Percentiles rank a stretch among this genome's conserved stretches.
Conservation (phyloP, 1,140 invertebrate species). For the Drosophila pseudoananassae region DNA sequence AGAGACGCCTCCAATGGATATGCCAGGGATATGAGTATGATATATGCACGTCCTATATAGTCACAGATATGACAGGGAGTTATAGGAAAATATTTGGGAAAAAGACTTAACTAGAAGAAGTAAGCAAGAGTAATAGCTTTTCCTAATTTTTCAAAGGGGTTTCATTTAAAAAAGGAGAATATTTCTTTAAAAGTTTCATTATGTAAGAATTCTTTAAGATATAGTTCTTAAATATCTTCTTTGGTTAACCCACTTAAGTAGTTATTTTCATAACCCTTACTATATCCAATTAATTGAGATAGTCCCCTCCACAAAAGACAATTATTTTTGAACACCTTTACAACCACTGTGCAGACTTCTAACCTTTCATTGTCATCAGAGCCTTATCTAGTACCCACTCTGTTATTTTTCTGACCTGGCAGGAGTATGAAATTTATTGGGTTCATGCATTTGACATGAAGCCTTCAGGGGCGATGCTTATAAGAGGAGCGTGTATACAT, state of each 20-base stretch:
- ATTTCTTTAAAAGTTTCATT: too few relatives aligned
- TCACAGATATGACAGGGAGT: slow-evolving; percentile 51
- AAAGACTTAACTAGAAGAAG: not conserved
- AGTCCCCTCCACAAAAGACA: too few relatives aligned
- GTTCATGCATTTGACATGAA: slow-evolving; percentile 77
- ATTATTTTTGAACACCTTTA: not conserved
- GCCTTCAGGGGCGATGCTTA: slow-evolving; percentile 67
- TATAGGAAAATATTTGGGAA: slow-evolving; percentile 29
- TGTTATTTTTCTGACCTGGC: slow-evolving; percentile 33
- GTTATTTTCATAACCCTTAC: too few relatives aligned
- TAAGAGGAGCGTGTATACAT: slow-evolving; percentile 52
- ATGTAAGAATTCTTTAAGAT: too few relatives aligned
- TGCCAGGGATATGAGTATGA: slow-evolving; percentile 28
- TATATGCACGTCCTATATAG: slow-evolving; percentile 23
- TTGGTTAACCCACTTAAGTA: too few relatives aligned
- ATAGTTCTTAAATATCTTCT: too few relatives aligned
- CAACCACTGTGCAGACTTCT: slow-evolving; percentile 23
- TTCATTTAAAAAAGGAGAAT: too few relatives aligned
- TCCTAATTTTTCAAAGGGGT: too few relatives aligned
- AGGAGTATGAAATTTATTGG: slow-evolving; percentile 68
- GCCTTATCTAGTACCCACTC: slow-evolving; percentile 14
- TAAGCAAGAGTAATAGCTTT: too few relatives aligned
- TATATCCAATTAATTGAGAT: too few relatives aligned
- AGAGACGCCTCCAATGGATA: slow-evolving; percentile 53
- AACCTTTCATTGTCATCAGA: slow-evolving; percentile 51